A percentile compares a stretch with the other conserved stretches of the same genome.
These are phyloP conservation scores for Gadopsis marmoratus DNA, from an alignment of 2,797 vertebrate genomes.

Conservation along the genomic window DNA sequence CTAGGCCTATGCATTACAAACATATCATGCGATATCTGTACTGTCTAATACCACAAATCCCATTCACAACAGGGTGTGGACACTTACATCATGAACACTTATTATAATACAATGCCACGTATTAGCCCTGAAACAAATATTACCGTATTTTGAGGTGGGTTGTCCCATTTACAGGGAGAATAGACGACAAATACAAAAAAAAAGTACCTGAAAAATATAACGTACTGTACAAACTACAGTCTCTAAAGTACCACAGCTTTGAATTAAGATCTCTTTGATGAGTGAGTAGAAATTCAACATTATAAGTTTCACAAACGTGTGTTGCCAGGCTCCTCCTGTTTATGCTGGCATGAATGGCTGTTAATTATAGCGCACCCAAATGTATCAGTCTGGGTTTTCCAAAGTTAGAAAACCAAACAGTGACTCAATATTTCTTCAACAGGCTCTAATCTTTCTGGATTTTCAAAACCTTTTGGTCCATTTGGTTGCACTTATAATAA, in stretches of 20 bases:
- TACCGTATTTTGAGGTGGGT: background rate
- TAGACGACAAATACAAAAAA: constrained; percentile 1
- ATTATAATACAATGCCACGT: background rate
- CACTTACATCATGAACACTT: background rate
- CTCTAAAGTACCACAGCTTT: background rate
- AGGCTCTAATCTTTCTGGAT: background rate
- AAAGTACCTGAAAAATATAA: background rate
- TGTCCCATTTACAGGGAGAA: background rate
- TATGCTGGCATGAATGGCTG: constrained; percentile 5
- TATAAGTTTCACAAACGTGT: background rate
- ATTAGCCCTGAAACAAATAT: constrained; percentile 16
- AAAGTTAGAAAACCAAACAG: constrained; percentile 3
- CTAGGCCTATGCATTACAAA: constrained; percentile 12
- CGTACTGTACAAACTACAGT: background rate
- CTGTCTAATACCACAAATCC: constrained; percentile 14
- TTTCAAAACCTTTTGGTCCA: background rate
- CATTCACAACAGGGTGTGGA: constrained; percentile 20
- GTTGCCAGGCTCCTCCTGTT: constrained; percentile 1
- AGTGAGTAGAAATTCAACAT: background rate
- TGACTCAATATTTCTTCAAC: constrained; percentile 2
- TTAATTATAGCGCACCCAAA: constrained; percentile 12
- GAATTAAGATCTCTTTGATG: background rate
- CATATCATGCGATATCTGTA: constrained; percentile 15
- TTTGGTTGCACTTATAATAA: background rate
- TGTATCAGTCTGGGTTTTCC: constrained; percentile 4